phyloP scores from a whole-genome alignment of 2,888 invertebrate species.

The Sycophila texana region DNA sequence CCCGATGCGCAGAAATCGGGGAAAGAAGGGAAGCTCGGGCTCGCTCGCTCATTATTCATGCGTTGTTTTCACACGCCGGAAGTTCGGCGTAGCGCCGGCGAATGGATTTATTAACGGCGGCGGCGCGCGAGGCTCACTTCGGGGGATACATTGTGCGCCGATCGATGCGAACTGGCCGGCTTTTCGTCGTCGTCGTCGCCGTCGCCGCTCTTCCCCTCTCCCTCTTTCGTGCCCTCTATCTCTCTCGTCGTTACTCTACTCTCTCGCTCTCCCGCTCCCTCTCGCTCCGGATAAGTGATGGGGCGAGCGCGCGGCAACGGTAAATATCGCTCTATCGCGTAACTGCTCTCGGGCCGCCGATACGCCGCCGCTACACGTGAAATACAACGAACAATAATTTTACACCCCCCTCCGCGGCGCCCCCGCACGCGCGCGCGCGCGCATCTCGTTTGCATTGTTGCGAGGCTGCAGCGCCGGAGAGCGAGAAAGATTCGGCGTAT shows the following conservation, averaged over 20 bases:
- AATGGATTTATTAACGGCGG: conserved; percentile 54
- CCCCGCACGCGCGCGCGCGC: background rate
- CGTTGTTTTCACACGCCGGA: conserved; percentile 54
- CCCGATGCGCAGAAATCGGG: conserved; percentile 10
- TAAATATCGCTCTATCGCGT: conserved; percentile 55
- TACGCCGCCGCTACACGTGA: conserved; percentile 59
- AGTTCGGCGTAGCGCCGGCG: conserved; percentile 35
- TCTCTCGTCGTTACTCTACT: too few species aligned
- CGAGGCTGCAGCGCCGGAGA: background rate
- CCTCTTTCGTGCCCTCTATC: too few species aligned
- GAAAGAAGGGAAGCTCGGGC: background rate
- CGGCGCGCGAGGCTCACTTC: background rate
- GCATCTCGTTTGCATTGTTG: conserved; percentile 48
- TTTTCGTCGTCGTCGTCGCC: conserved; percentile 48
- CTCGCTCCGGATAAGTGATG: conserved; percentile 44
- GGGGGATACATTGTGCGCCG: conserved; percentile 49
- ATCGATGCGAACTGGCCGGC: conserved; percentile 49
- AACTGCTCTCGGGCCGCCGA: conserved; percentile 52
- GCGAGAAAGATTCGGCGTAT: conserved; percentile 16
- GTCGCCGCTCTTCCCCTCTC: conserved; percentile 17
- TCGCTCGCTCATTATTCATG: conserved; percentile 46
- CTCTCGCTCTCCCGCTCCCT: background rate
- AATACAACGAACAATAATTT: conserved; percentile 65
- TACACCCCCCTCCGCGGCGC: conserved; percentile 55
- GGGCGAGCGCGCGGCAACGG: conserved; percentile 51